phyloP scores from a whole-genome alignment of 2,797 vertebrate species.

The Hemibagrus guttatus region DNA sequence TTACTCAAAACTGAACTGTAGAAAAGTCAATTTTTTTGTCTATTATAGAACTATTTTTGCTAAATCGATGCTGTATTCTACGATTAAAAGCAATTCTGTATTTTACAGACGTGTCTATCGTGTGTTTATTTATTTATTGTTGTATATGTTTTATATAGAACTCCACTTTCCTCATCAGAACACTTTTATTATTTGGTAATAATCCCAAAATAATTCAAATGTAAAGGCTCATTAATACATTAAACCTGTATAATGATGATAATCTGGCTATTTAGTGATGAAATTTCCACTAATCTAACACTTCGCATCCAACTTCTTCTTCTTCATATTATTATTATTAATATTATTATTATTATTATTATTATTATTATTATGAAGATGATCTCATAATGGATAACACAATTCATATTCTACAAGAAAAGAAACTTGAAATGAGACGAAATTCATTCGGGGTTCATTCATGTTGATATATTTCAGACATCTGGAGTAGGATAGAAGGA shows the following conservation, averaged over 20 bases:
- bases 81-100: constrained; percentile 74
- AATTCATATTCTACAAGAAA: too few relatives aligned
- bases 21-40: constrained; percentile 68
- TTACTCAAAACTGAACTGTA: constrained; percentile 64
- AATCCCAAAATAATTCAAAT: not conserved
- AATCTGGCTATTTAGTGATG: not conserved
- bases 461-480: not conserved
- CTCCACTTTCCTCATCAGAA: not conserved
- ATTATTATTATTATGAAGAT: too few relatives aligned
- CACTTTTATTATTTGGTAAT: not conserved
- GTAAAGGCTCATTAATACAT: not conserved
- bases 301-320: not conserved
- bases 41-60: constrained; percentile 76
- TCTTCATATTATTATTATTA: too few relatives aligned
- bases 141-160: not conserved
- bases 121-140: constrained; percentile 6
- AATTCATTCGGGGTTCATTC: not conserved
- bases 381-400: too few relatives aligned
- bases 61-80: constrained; percentile 70
- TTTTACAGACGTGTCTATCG: constrained; percentile 66
- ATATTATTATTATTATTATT: too few relatives aligned
- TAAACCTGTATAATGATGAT: not conserved
- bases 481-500: not conserved
- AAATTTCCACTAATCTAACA: not conserved
- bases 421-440: not conserved